Evolutionary conservation across 1,140 invertebrate species (phyloP).

Genomic region (Xylocopa sonorina): DNA sequence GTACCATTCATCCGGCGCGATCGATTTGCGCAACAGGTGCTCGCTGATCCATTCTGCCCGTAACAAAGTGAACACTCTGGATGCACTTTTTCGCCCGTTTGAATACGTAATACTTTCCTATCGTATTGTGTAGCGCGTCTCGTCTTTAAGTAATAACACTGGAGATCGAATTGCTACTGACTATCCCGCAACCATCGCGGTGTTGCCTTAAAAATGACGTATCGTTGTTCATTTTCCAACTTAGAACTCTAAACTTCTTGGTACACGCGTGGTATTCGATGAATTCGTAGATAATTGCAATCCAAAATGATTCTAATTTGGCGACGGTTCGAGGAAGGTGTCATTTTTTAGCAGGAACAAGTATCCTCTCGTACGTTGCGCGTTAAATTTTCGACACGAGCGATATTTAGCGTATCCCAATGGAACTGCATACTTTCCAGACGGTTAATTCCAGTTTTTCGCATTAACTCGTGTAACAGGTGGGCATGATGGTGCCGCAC

Average conservation of each 20-base stretch:
- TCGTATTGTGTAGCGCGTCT: not conserved
- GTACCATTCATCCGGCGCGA: slow-evolving; percentile 63
- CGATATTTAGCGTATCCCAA: too few relatives aligned
- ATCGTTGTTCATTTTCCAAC: too few relatives aligned
- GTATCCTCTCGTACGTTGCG: too few relatives aligned
- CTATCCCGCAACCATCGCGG: not conserved
- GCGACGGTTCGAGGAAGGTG: too few relatives aligned
- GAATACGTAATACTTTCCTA: slow-evolving; percentile 13
- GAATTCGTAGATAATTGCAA: too few relatives aligned
- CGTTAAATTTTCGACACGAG: not conserved
- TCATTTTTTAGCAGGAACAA: too few relatives aligned
- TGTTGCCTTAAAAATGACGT: too few relatives aligned
- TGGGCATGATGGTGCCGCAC: slow-evolving; percentile 89
- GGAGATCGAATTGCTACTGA: not conserved
- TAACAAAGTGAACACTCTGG: slow-evolving; percentile 59
- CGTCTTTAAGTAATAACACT: not conserved
- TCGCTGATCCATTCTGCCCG: slow-evolving; percentile 42
- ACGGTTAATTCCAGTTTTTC: not conserved
- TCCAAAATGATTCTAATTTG: too few relatives aligned
- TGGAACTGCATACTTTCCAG: not conserved
- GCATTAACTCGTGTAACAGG: slow-evolving; percentile 70
- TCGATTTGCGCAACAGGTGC: slow-evolving; percentile 70
- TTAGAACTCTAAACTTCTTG: too few relatives aligned
- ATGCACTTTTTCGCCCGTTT: slow-evolving; percentile 49
- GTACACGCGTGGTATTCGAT: too few relatives aligned